A percentile compares a stretch with the other conserved stretches of the same genome.
phyloP scores from a whole-genome alignment of 2,113 vertebrate species.

The Actenoides hombroni region DNA sequence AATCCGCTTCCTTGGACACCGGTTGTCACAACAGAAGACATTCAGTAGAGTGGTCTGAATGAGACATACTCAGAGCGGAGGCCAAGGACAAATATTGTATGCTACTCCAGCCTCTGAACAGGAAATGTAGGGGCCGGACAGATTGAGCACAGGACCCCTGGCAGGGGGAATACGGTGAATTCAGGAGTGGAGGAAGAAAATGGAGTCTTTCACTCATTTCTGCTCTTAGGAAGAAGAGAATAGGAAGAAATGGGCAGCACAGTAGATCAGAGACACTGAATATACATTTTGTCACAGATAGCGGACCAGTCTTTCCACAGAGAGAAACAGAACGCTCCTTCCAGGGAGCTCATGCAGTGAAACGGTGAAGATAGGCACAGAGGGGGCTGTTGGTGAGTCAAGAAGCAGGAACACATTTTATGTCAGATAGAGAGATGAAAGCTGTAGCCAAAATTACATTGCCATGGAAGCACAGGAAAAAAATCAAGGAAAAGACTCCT shows the following conservation, averaged over 20 bases:
- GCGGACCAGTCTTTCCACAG: not conserved
- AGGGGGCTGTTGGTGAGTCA: rapidly evolving
- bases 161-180: not conserved
- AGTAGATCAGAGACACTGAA: not conserved
- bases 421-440: not conserved
- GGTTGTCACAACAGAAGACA: not conserved
- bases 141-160: not conserved
- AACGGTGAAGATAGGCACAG: not conserved
- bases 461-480: not conserved
- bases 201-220: not conserved
- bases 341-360: rapidly evolving
- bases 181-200: not conserved
- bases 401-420: not conserved
- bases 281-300: not conserved
- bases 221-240: not conserved
- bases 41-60: not conserved
- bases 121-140: rapidly evolving
- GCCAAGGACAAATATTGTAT: not conserved
- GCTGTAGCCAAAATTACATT: not conserved
- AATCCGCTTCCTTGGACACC: no score
- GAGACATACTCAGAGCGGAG: not conserved
- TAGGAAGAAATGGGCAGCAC: rapidly evolving
- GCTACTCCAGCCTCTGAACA: not conserved
- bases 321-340: not conserved
- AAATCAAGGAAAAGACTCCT: not conserved